Conservation (phyloP, 2,888 invertebrate species). For the Phragmatobia fuliginosa region DNA sequence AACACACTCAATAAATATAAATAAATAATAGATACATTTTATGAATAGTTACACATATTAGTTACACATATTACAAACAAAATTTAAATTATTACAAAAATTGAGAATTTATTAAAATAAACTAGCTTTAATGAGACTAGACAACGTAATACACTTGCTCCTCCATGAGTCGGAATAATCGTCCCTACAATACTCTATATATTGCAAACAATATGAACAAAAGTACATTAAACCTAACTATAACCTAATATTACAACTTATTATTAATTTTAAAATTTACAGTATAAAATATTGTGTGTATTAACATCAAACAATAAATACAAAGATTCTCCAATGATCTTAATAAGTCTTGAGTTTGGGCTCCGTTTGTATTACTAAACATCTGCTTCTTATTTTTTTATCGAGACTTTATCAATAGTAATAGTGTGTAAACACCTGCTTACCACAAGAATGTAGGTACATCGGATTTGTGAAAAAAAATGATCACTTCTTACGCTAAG, state of each 20-base stretch:
- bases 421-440: too few relatives aligned
- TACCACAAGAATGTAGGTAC: too few relatives aligned
- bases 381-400: background rate
- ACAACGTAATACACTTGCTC: background rate
- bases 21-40: background rate
- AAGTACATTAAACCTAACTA: background rate
- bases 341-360: background rate
- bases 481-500: too few relatives aligned
- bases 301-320: background rate
- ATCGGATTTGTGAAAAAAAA: too few relatives aligned
- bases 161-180: background rate
- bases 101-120: background rate
- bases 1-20: too few relatives aligned
- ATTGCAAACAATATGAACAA: background rate
- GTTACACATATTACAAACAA: background rate
- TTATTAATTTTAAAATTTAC: too few relatives aligned
- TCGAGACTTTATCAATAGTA: too few relatives aligned
- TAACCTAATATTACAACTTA: too few relatives aligned
- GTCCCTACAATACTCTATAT: background rate
- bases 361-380: background rate
- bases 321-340: background rate
- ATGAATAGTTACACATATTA: too few relatives aligned
- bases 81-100: background rate
- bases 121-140: background rate
- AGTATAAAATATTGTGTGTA: too few relatives aligned